Conservation (phyloP, 2,888 invertebrate species). For the Sesamia inferens region DNA sequence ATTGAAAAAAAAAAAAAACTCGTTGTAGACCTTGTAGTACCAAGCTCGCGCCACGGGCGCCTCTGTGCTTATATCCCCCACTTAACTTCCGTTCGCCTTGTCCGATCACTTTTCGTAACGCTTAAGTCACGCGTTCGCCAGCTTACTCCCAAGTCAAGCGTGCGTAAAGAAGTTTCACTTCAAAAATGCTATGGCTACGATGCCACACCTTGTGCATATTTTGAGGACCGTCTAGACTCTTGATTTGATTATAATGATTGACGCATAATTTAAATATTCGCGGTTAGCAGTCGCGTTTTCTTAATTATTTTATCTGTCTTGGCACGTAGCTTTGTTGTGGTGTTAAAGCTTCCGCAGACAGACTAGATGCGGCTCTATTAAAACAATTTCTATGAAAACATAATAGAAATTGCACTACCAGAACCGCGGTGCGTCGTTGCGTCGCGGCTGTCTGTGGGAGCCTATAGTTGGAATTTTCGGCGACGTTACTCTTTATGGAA, state of each 20-base stretch:
- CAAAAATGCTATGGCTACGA: slow-evolving; percentile 2
- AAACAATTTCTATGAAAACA: not conserved
- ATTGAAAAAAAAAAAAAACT: too few relatives aligned
- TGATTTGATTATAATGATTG: slow-evolving; percentile 48
- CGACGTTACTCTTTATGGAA: not conserved
- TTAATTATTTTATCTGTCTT: slow-evolving; percentile 25
- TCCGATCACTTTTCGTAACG: too few relatives aligned
- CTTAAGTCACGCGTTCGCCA: too few relatives aligned
- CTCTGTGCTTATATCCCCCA: too few relatives aligned
- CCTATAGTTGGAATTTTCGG: not conserved
- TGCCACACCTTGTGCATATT: slow-evolving; percentile 48
- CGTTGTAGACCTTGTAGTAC: too few relatives aligned
- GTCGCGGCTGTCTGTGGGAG: not conserved
- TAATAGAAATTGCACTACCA: not conserved
- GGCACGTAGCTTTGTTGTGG: not conserved
- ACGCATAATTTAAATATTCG: slow-evolving; percentile 43
- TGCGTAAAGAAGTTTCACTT: too few relatives aligned
- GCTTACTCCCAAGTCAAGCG: too few relatives aligned
- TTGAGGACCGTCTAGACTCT: slow-evolving; percentile 38
- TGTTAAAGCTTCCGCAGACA: not conserved
- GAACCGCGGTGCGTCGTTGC: not conserved
- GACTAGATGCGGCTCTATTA: not conserved
- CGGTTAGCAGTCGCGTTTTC: slow-evolving; percentile 17
- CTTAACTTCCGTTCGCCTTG: too few relatives aligned
- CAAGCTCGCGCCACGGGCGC: too few relatives aligned